phyloP scores from a whole-genome alignment of 2,113 vertebrate species.

The Amia ocellicauda region DNA sequence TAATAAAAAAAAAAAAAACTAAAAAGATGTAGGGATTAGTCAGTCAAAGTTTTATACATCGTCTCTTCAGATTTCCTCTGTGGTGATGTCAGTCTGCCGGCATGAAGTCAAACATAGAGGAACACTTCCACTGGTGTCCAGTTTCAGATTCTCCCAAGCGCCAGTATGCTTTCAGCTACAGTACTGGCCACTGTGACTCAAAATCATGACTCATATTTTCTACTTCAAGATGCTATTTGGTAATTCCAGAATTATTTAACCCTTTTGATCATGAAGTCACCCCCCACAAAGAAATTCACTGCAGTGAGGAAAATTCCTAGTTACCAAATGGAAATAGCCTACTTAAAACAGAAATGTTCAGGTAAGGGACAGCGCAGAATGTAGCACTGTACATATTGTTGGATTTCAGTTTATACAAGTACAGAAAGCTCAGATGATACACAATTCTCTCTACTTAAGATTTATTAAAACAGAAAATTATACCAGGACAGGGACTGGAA shows the following conservation, averaged over 20 bases:
- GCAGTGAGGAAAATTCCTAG: not conserved
- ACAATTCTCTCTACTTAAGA: conserved; percentile 26
- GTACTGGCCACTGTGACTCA: conserved; percentile 13
- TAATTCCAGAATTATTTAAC: conserved; percentile 5
- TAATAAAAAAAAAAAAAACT: no score
- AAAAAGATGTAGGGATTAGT: not conserved
- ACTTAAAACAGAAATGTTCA: not conserved
- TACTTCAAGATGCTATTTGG: conserved; percentile 14
- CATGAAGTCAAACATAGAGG: conserved; percentile 34
- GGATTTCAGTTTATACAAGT: no score
- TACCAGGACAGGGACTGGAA: no score
- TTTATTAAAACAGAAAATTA: no score
- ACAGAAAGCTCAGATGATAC: no score
- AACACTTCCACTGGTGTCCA: conserved; percentile 38
- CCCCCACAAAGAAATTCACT: no score
- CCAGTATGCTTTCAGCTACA: not conserved
- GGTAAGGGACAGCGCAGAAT: no score
- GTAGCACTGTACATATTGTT: no score
- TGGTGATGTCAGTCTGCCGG: conserved; percentile 50
- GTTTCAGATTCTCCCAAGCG: conserved; percentile 29
- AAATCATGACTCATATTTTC: conserved; percentile 35
- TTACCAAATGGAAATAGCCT: not conserved
- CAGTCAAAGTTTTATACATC: not conserved
- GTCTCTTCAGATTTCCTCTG: conserved; percentile 7
- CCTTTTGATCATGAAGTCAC: not conserved